These are phyloP conservation scores for Cantharis nigra DNA, from an alignment of 2,888 invertebrate genomes.

Conservation along the genomic window DNA sequence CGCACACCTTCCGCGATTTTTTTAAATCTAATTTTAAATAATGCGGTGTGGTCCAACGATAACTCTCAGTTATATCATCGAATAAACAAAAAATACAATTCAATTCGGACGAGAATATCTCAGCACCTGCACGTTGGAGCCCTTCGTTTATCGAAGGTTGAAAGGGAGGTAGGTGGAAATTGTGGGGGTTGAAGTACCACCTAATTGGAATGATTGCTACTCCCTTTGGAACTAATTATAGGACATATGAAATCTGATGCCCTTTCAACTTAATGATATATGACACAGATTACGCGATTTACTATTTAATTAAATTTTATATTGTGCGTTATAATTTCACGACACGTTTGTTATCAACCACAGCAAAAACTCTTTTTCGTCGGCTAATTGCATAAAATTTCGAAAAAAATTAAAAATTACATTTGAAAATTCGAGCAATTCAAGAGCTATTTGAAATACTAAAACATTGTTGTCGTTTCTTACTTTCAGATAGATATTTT, in stretches of 20 bases:
- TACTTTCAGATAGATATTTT: no score
- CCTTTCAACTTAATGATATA: slow-evolving; percentile 45
- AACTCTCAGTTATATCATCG: not conserved
- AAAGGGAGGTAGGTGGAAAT: slow-evolving; percentile 1
- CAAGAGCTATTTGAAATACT: no score
- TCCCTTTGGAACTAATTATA: slow-evolving; percentile 56
- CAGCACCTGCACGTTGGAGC: not conserved
- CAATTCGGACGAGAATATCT: not conserved
- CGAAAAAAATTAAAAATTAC: not conserved
- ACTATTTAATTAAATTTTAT: slow-evolving; percentile 44
- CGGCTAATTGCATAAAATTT: not conserved
- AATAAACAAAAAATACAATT: not conserved
- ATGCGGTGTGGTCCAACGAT: not conserved
- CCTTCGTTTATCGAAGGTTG: not conserved
- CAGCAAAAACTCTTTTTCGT: not conserved
- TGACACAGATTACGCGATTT: slow-evolving; percentile 48
- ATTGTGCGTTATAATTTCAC: not conserved
- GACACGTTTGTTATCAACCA: not conserved
- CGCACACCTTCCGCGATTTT: slow-evolving; percentile 21
- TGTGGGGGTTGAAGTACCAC: slow-evolving; percentile 16
- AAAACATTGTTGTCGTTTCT: no score
- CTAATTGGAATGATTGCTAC: slow-evolving; percentile 53
- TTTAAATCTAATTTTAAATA: slow-evolving; percentile 1
- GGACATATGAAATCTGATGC: slow-evolving; percentile 53
- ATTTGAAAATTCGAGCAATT: no score